Conservation (phyloP, 2,113 vertebrate species). For the Zonotrichia leucophrys region DNA sequence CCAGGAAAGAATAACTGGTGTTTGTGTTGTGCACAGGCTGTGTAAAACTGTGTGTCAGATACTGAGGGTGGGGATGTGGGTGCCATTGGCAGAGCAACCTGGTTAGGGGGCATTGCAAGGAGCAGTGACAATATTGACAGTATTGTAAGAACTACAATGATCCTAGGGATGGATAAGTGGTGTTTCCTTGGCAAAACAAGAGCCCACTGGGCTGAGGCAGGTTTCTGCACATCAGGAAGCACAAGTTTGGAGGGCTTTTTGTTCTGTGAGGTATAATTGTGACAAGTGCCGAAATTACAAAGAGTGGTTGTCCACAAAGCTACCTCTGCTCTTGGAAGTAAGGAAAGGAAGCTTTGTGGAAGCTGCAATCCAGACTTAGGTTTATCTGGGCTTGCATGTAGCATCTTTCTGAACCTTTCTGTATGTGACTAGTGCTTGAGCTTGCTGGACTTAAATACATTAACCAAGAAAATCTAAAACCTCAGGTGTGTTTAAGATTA, state of each 20-base stretch:
- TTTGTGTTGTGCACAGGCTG: background rate
- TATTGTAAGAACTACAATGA: background rate
- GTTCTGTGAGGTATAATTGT: background rate
- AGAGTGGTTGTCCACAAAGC: background rate
- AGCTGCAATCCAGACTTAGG: background rate
- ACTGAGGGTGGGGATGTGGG: background rate
- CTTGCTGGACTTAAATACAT: background rate
- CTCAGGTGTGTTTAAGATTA: background rate
- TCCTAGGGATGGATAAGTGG: background rate
- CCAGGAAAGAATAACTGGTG: background rate
- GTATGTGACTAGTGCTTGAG: background rate
- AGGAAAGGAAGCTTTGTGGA: background rate
- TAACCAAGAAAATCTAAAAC: background rate
- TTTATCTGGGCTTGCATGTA: background rate
- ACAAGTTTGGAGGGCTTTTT: background rate
- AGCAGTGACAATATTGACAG: background rate
- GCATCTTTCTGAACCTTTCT: background rate
- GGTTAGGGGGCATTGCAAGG: background rate
- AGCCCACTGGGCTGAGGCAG: accelerated
- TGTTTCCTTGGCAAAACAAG: background rate
- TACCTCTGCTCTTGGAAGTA: background rate
- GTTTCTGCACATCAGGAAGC: background rate
- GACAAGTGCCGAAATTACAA: background rate
- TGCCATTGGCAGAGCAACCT: background rate
- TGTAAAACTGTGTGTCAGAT: background rate